Evolutionary conservation across 2,797 vertebrate species (phyloP), one percentile per base, ranked within the genome.

Genomic region (Thamnophis elegans): DNA sequence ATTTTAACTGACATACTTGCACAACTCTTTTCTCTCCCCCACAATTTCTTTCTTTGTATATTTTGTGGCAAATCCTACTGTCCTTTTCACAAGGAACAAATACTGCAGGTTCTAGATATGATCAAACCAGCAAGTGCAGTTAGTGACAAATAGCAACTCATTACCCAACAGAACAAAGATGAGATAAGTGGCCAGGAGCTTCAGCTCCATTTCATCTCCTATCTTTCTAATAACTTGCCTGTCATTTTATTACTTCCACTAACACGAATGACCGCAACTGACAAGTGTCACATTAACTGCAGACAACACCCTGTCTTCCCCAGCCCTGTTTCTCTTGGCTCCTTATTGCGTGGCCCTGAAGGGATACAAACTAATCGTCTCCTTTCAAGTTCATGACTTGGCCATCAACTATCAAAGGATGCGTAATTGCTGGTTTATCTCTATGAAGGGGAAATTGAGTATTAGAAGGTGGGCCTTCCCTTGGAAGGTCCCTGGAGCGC

Each of bases 351-450:
- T 97, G 98, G 98, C 98, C 98, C 98, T 98, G 97, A 98, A 98
- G 98, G 98, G 98, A 99, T 98, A 97, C 97, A 97, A 98, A 97
- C 98, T 99, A 99, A 99, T 99, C 99, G 98, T 97, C 98, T 98
- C 97, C 98, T 98, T 98, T 99, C 98, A 98, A 98, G 98, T 98
- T 98, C 98, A 98, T 97, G 96, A 97, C 98, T 98, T 97, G 98
- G 98, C 98, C 98, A 98, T 98, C 98, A 98, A 98, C 98, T 98
- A 98, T 98, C 98, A 98, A 98, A 98, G 98, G 98, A 98, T 98
- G 98, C 98, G 98, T 98, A 98, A 99, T 99, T 99, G 98, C 98
- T 98, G 99, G 98, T 98, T 99, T 99, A 98, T 99, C 98, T 98
- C 98, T 97, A 98, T 97, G 98, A 98, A 98, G 98, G 97, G 96